Percentiles rank a stretch among this genome's conserved stretches.
Conservation (phyloP, 2,888 invertebrate genomes). For the Pyrgus malvae region DNA sequence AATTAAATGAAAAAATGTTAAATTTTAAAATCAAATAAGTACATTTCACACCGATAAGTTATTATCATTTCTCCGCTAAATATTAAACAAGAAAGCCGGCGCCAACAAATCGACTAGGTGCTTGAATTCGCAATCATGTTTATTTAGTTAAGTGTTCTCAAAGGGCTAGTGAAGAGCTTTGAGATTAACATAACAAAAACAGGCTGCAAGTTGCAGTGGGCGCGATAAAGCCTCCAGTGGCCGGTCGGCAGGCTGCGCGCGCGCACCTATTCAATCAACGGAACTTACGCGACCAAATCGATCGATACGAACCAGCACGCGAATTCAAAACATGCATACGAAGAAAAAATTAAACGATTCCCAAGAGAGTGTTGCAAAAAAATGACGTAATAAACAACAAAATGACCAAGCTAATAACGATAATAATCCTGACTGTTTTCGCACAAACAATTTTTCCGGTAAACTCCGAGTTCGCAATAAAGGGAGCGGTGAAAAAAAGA, state of each 20-base stretch:
- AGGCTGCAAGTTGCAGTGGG: constrained; percentile 67
- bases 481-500: constrained; percentile 71
- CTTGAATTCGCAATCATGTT: constrained; percentile 29
- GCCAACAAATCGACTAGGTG: constrained; percentile 26
- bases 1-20: not conserved
- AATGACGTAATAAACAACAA: constrained; percentile 34
- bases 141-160: constrained; percentile 58
- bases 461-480: constrained; percentile 60
- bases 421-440: constrained; percentile 39
- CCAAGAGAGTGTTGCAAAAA: constrained; percentile 18
- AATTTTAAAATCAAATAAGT: not conserved
- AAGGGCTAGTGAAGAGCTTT: constrained; percentile 59
- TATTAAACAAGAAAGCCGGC: constrained; percentile 21
- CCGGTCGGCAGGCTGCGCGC: constrained; percentile 69
- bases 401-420: constrained; percentile 52
- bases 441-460: constrained; percentile 43
- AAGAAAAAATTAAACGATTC: constrained; percentile 22
- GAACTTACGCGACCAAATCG: constrained; percentile 11
- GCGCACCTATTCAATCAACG: constrained; percentile 43
- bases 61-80: constrained; percentile 11
- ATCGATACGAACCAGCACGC: not conserved
- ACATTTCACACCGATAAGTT: too few species aligned
- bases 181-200: constrained; percentile 67
- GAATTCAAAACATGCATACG: constrained; percentile 2
- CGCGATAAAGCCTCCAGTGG: constrained; percentile 74